Base-by-base conservation (phyloP, 2,113 vertebrate species). In the Phylloscopus whistleri region DNA sequence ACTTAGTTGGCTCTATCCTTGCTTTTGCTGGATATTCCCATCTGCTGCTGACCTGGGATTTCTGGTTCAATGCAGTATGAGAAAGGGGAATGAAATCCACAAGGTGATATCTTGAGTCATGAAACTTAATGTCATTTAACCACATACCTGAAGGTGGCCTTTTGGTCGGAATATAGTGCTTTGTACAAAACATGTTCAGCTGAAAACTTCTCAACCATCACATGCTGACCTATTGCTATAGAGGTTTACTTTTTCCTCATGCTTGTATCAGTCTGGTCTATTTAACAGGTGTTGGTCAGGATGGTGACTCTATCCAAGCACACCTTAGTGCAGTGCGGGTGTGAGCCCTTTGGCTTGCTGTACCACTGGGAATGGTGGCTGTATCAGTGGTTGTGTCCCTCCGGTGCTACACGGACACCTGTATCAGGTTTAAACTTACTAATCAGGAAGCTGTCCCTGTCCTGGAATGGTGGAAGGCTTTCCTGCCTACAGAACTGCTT, bases 101-200 rank as follows among this genome's bases (percentile, higher is more conserved):
- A 51, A 17, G 23, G 9, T 84, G 31, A 68, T 18, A 49, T 46
- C n/a, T 31, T 27, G 37, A 85, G 53, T 6, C 13, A 16, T 79
- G 41, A 58, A 82, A 79, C 48, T 75, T 12, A 5, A 2, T 33
- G 4, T 37, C 51, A 46, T 52, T 73, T 82, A 85, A 73, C 66
- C 15, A 11, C 4, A 8, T 20, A 53, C 9, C 23, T 89, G 56
- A 46, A 58, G 18, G 17, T 63, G 51, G 13, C 44, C 26, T 66
- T 78, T 53, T 60, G 58, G 12, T 64, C 7, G 1, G 26, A 52
- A 37, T 27, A 43, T 8, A 53, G 6, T 60, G 56, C 26, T 31
- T 7, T 28, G 1, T 27, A 21, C 31, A 69, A 68, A 68, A 33
- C 26, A 10, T 0, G 1, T 55, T 18, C 22, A 30, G 3, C 39